A percentile compares a stretch with the other conserved stretches of the same genome.
Evolutionary conservation across 2,113 vertebrate species (phyloP).

Genomic region (Pelvicachromis taeniatus): DNA sequence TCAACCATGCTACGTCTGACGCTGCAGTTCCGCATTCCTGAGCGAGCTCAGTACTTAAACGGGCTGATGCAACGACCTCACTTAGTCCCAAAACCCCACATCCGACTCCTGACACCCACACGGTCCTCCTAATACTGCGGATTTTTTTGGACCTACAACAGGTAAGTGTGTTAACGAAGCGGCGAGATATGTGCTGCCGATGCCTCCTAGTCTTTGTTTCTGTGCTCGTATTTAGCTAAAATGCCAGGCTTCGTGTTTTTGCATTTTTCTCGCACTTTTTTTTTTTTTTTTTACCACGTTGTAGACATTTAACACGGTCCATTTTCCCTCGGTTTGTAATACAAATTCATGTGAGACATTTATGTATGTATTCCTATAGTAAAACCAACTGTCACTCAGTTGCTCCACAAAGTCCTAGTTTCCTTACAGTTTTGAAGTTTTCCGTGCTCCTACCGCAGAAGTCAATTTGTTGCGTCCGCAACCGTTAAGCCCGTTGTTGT

Average conservation of each 20-base stretch:
- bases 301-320: not conserved
- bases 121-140: conserved; percentile 9
- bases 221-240: not conserved
- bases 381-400: fast-evolving
- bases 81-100: conserved; percentile 48
- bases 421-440: conserved; percentile 30
- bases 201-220: not conserved
- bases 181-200: not conserved
- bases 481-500: not conserved
- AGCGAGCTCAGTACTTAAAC: conserved; percentile 82
- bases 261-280: conserved; percentile 5
- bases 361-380: not conserved
- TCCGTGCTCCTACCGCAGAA: not conserved
- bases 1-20: conserved; percentile 79
- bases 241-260: not conserved
- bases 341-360: not conserved
- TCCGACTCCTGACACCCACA: conserved; percentile 25
- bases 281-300: conserved; percentile 16
- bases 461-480: not conserved
- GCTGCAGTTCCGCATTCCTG: conserved; percentile 90
- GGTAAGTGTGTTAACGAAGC: conserved; percentile 34
- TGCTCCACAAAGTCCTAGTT: not conserved
- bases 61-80: conserved; percentile 85
- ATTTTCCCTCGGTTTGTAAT: not conserved
- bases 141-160: conserved; percentile 57